phyloP scores from a whole-genome alignment of 2,797 vertebrate species.

The Danio kyathit region DNA sequence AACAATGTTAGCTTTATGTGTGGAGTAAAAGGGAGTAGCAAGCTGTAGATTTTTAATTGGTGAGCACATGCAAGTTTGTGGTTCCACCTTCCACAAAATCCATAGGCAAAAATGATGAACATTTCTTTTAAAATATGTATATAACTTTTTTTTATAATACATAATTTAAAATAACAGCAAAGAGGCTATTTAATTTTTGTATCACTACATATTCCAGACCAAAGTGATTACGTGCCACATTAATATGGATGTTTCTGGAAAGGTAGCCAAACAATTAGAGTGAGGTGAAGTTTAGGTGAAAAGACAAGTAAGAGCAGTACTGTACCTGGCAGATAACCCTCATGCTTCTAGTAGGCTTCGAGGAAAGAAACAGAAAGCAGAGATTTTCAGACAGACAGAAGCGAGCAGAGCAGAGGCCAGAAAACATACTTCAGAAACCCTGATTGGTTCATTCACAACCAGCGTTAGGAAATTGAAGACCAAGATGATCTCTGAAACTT shows the following conservation, averaged over 20 bases:
- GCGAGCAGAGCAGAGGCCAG: slow-evolving; percentile 77
- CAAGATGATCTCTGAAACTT: slow-evolving; percentile 19
- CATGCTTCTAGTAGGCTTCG: slow-evolving; percentile 99
- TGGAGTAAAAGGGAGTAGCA: slow-evolving; percentile 3
- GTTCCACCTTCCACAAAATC: slow-evolving; percentile 77
- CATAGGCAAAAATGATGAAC: slow-evolving; percentile 65
- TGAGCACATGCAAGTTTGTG: slow-evolving; percentile 69
- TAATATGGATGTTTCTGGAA: slow-evolving; percentile 62
- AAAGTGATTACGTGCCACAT: background rate
- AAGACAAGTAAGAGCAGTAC: slow-evolving; percentile 85
- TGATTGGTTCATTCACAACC: background rate
- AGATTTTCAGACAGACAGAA: slow-evolving; percentile 91
- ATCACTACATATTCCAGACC: background rate
- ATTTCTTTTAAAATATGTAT: slow-evolving; percentile 43
- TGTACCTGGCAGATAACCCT: slow-evolving; percentile 99
- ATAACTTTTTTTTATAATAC: no score
- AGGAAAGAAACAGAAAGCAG: slow-evolving; percentile 89
- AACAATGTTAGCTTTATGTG: background rate
- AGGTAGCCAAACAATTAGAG: slow-evolving; percentile 66
- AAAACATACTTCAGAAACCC: slow-evolving; percentile 60
- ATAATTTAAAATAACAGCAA: background rate
- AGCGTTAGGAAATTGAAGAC: slow-evolving; percentile 13
- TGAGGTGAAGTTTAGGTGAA: slow-evolving; percentile 75
- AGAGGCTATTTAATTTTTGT: background rate
- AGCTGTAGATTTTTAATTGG: slow-evolving; percentile 21